Evolutionary conservation across 2,797 vertebrate genomes (phyloP), one percentile per base, ranked within the genome.

Genomic region (Astyanax mexicanus): DNA sequence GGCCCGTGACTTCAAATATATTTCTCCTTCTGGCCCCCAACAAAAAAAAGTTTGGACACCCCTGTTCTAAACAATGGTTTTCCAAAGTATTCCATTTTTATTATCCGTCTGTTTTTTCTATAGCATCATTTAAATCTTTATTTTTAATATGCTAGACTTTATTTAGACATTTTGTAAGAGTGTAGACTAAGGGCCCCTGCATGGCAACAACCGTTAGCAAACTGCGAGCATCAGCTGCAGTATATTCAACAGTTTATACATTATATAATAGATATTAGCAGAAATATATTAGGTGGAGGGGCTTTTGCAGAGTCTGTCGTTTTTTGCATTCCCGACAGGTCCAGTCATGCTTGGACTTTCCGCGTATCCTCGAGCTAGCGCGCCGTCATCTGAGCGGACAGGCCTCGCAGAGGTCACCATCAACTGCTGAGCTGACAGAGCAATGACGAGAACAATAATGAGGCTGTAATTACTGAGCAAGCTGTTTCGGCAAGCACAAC

Each of bases 381-480:
- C 54, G 71, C 23, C 77, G 40, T 51, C 69, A 51, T 84, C 80
- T 42, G 55, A 75, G 65, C 71, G 70, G 77, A 84, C 84, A 81
- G 75, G 44, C 77, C 45, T 73, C 72, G 72, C 74, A 54, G 77
- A 79, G 83, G 74, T 81, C 76, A 66, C 79, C 71, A 82, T 83
- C 79, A 79, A 73, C 77, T 76, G 78, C 78, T 78, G 68, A 68
- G 74, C 68, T 78, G 69, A 86, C 74, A 79, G 73, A 69, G 68
- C 75, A 61, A 81, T 72, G 77, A 80, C 81, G 72, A 78, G 77
- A 77, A 83, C 79, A 79, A 79, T 78, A 84, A 83, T 84, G 80
- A 81, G 64, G 74, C 52, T 52, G 75, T 83, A 81, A 81, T 86
- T 84, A 81, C 80, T 77, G 80, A 84, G 83, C 74, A 84, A 83